These are phyloP conservation scores for Bovichtus diacanthus DNA, from an alignment of 2,797 vertebrate species.

Conservation along the genomic window DNA sequence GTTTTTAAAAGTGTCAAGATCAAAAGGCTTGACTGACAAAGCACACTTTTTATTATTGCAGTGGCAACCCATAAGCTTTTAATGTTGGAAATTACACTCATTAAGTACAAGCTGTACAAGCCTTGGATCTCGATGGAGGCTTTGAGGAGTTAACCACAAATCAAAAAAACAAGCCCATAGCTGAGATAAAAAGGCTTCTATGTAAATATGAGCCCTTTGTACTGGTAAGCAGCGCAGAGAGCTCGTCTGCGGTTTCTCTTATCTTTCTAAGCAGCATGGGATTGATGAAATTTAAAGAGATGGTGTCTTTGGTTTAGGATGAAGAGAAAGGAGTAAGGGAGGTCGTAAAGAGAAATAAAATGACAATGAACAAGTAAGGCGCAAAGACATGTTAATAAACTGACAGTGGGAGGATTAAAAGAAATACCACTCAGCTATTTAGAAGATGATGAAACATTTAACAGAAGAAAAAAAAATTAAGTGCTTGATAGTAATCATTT, in stretches of 20 bases:
- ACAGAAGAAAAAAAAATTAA: background rate
- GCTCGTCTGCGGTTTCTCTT: conserved; percentile 60
- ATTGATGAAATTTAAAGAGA: conserved; percentile 67
- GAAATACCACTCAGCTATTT: background rate
- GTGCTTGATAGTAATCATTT: background rate
- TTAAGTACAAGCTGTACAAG: conserved; percentile 83
- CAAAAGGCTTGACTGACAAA: conserved; percentile 84
- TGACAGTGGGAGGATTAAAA: background rate
- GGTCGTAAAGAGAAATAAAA: conserved; percentile 2
- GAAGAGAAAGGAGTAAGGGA: conserved; percentile 14
- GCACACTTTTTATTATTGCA: conserved; percentile 78
- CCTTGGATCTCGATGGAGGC: conserved; percentile 87
- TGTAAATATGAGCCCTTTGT: conserved; percentile 78
- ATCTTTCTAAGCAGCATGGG: conserved; percentile 63
- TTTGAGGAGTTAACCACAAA: conserved; percentile 83
- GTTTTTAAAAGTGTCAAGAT: conserved; percentile 87
- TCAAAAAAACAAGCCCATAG: conserved; percentile 66
- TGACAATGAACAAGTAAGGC: conserved; percentile 17
- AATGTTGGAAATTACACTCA: conserved; percentile 84
- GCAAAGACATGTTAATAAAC: conserved; percentile 13
- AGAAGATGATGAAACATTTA: background rate
- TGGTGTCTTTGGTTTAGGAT: conserved; percentile 39
- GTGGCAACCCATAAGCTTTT: conserved; percentile 78
- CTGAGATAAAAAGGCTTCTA: conserved; percentile 77
- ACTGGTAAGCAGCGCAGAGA: conserved; percentile 47